These are phyloP conservation scores for Lochmaea capreae DNA, from an alignment of 2,888 invertebrate species.

Conservation along the genomic window DNA sequence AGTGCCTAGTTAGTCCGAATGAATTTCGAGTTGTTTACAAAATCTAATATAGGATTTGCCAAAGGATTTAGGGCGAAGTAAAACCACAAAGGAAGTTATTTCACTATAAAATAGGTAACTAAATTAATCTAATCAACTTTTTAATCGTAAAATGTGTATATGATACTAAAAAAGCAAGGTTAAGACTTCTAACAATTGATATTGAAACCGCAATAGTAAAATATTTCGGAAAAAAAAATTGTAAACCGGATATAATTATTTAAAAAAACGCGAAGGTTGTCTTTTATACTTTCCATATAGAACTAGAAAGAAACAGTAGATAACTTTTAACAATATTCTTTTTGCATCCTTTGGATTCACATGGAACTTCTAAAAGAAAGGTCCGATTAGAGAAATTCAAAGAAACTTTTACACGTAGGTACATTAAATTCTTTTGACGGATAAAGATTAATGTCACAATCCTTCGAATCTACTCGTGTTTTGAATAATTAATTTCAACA, in stretches of 20 bases:
- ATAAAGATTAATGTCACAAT: too few relatives aligned
- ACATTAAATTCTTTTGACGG: too few relatives aligned
- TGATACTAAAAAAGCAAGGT: constrained; percentile 5
- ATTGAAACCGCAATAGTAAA: background rate
- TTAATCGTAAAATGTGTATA: constrained; percentile 3
- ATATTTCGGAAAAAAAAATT: background rate
- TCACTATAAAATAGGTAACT: constrained; percentile 2
- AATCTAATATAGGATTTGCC: background rate
- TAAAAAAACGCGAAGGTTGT: too few relatives aligned
- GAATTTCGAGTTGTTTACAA: background rate
- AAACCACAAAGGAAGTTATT: constrained; percentile 20
- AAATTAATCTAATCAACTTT: constrained; percentile 7
- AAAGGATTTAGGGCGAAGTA: constrained; percentile 12
- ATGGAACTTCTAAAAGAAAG: too few relatives aligned
- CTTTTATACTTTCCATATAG: background rate
- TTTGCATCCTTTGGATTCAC: too few relatives aligned
- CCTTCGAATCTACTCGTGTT: too few relatives aligned
- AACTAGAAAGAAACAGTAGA: too few relatives aligned
- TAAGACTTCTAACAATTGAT: background rate
- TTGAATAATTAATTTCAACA: too few relatives aligned
- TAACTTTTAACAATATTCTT: too few relatives aligned
- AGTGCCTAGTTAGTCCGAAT: background rate
- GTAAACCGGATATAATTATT: too few relatives aligned
- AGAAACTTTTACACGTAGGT: too few relatives aligned
- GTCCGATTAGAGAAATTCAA: too few relatives aligned